phyloP scores from a whole-genome alignment of 2,113 vertebrate species.

The Ramphastos sulfuratus region DNA sequence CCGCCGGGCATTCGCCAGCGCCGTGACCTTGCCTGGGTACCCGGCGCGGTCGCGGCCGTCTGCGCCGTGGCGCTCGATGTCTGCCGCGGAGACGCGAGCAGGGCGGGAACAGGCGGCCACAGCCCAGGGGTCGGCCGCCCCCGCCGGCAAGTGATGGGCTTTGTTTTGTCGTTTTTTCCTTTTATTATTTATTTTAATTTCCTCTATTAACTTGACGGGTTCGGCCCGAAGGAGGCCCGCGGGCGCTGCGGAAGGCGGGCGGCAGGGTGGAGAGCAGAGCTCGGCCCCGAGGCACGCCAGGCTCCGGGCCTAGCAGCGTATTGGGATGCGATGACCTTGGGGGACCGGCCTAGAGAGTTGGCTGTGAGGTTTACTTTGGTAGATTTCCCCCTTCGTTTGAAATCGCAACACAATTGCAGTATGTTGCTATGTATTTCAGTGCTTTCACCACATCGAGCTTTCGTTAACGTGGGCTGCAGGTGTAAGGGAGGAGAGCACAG shows the following conservation, averaged over 20 bases:
- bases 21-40: neutral
- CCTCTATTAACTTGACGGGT: too few species aligned
- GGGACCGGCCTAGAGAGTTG: neutral
- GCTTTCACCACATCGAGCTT: fast-evolving
- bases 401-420: fast-evolving
- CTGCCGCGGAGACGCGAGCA: neutral
- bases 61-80: too few species aligned
- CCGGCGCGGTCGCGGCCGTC: neutral
- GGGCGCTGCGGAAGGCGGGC: neutral
- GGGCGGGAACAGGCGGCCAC: too few species aligned
- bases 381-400: fast-evolving
- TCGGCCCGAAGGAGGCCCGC: neutral
- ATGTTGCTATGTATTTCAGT: fast-evolving
- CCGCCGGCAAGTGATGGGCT: neutral
- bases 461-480: neutral
- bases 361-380: neutral
- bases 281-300: neutral
- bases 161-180: neutral
- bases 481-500: neutral
- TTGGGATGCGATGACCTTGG: constrained; percentile 1
- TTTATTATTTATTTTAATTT: too few species aligned
- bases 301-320: neutral
- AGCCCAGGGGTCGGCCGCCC: neutral
- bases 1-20: neutral
- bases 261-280: neutral